These are phyloP conservation scores for Pseudochirops cupreus DNA, from an alignment of 2,797 vertebrate species.

Conservation along the genomic window DNA sequence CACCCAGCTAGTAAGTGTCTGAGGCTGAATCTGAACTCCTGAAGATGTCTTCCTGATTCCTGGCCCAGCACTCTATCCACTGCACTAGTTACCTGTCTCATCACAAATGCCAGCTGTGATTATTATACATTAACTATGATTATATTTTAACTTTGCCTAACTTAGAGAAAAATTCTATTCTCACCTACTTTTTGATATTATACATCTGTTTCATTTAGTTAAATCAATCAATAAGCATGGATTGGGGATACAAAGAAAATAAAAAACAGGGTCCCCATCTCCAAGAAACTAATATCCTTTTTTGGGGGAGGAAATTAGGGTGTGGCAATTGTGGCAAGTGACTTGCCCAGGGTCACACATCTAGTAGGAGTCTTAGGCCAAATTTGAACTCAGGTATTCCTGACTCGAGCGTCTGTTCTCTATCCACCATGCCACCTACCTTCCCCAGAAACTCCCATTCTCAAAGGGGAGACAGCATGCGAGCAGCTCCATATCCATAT, in stretches of 20 bases:
- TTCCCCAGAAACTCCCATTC: neutral
- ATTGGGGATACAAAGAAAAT: neutral
- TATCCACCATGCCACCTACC: neutral
- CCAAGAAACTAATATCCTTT: neutral
- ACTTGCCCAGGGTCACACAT: neutral
- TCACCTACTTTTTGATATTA: neutral
- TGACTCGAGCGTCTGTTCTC: neutral
- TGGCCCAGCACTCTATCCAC: neutral
- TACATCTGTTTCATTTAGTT: neutral
- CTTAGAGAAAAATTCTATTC: neutral
- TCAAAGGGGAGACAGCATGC: neutral
- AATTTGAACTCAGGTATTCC: neutral
- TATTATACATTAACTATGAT: neutral
- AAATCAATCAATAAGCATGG: neutral
- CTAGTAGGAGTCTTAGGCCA: neutral
- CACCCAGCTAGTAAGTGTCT: neutral
- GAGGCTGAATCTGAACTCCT: neutral
- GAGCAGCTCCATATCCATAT: neutral
- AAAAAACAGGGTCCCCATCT: neutral
- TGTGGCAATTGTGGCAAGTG: neutral
- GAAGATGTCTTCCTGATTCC: neutral
- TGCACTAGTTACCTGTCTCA: neutral
- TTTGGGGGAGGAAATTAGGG: neutral
- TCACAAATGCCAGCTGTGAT: neutral
- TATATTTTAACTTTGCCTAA: slow-evolving; percentile 7